These are phyloP conservation scores for Cottus gobio DNA, from an alignment of 2,113 vertebrate genomes.

Conservation along the genomic window DNA sequence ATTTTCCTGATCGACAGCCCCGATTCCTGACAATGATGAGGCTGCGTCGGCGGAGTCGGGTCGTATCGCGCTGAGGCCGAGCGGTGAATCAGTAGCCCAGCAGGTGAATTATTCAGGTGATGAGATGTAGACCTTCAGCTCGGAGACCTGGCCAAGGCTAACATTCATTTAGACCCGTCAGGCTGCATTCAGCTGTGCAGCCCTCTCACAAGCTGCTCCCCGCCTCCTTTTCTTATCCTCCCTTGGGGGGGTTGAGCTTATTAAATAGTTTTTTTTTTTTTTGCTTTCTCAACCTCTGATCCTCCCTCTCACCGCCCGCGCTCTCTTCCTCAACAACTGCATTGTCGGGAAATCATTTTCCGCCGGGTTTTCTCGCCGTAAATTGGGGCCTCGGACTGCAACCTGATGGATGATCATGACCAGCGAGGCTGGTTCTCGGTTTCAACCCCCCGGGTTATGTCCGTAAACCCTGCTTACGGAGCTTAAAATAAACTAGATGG, in stretches of 20 bases:
- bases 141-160: conserved; percentile 68
- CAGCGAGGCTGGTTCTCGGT: background rate
- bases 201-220: conserved; percentile 47
- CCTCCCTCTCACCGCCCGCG: conserved; percentile 7
- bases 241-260: conserved; percentile 51
- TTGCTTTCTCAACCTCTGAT: conserved; percentile 58
- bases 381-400: conserved; percentile 31
- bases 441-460: conserved; percentile 2
- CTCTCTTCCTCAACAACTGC: conserved; percentile 8
- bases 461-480: background rate
- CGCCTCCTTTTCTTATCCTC: conserved; percentile 19
- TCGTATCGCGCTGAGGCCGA: conserved; percentile 34
- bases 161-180: conserved; percentile 76
- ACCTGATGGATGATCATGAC: conserved; percentile 32
- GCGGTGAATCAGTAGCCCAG: conserved; percentile 48
- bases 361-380: conserved; percentile 16
- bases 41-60: conserved; percentile 18
- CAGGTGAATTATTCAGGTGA: conserved; percentile 77
- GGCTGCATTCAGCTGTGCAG: conserved; percentile 55
- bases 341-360: conserved; percentile 19
- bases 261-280: conserved; percentile 60
- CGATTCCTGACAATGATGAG: conserved; percentile 24
- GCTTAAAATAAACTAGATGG: conserved; percentile 22
- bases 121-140: conserved; percentile 75
- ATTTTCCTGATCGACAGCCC: conserved; percentile 32